Percentiles rank a stretch among this genome's conserved stretches.
These are phyloP conservation scores for Nebria salina DNA, from an alignment of 2,888 invertebrate species.

Conservation along the genomic window DNA sequence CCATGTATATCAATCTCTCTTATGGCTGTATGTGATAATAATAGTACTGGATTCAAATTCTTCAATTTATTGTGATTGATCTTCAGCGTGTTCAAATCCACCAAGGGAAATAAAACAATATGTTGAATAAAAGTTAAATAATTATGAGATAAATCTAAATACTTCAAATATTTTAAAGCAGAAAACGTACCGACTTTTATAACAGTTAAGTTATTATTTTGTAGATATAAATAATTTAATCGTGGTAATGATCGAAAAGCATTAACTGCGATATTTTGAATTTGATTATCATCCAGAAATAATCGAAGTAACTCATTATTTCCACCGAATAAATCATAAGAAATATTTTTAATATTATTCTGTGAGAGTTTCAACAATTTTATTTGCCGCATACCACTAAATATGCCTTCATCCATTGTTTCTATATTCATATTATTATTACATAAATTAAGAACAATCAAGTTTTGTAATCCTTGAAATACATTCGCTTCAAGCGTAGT, in stretches of 20 bases:
- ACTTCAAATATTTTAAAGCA: neutral
- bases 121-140: neutral
- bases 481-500: too few relatives aligned
- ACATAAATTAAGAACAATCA: too few relatives aligned
- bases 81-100: neutral
- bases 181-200: constrained; percentile 11
- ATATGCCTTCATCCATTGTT: constrained; percentile 6
- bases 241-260: constrained; percentile 2
- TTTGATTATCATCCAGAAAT: constrained; percentile 4
- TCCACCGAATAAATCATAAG: neutral
- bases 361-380: neutral
- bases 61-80: constrained; percentile 16
- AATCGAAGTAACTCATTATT: neutral
- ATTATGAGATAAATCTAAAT: constrained; percentile 25
- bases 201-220: constrained; percentile 7
- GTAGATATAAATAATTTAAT: constrained; percentile 13
- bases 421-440: neutral
- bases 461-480: too few relatives aligned
- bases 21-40: neutral
- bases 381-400: neutral
- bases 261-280: neutral
- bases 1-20: neutral
- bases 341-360: neutral
- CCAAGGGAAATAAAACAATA: constrained; percentile 2
- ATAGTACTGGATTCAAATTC: neutral